Conservation (phyloP, 2,113 vertebrate species). For the Clinocottus analis region DNA sequence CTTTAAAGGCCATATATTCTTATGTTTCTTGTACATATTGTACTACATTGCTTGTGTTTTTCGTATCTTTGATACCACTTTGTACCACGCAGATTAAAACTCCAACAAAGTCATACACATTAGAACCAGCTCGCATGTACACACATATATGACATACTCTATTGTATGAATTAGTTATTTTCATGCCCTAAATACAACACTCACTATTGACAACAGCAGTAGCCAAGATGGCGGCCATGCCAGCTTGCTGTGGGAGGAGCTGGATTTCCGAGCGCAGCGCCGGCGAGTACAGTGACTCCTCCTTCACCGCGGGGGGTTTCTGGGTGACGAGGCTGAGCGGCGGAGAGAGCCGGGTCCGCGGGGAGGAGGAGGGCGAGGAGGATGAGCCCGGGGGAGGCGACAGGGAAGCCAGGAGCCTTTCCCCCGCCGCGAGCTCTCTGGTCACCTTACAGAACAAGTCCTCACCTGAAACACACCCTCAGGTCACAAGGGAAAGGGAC, state of each 20-base stretch:
- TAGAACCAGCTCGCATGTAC: neutral
- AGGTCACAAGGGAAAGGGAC: neutral
- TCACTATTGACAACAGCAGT: constrained; percentile 97
- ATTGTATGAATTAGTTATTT: neutral
- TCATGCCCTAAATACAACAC: constrained; percentile 59
- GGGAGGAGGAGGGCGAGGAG: constrained; percentile 67
- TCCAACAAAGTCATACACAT: neutral
- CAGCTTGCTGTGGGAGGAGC: constrained; percentile 96
- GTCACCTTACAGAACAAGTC: constrained; percentile 91
- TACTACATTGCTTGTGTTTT: neutral
- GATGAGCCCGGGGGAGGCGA: constrained; percentile 29
- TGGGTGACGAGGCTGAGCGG: constrained; percentile 67
- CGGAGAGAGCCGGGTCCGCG: constrained; percentile 50
- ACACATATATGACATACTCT: neutral
- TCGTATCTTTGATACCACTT: neutral
- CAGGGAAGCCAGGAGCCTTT: constrained; percentile 77
- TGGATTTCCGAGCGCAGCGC: constrained; percentile 89
- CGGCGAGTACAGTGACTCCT: constrained; percentile 79
- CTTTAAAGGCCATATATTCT: neutral
- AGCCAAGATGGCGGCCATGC: constrained; percentile 97
- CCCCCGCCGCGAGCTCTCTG: constrained; percentile 77
- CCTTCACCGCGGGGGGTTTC: constrained; percentile 72
- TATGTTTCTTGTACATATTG: neutral
- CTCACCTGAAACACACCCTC: constrained; percentile 78
- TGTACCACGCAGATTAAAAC: neutral